Conservation (phyloP, 2,113 vertebrate species). For the Callorhinus ursinus region DNA sequence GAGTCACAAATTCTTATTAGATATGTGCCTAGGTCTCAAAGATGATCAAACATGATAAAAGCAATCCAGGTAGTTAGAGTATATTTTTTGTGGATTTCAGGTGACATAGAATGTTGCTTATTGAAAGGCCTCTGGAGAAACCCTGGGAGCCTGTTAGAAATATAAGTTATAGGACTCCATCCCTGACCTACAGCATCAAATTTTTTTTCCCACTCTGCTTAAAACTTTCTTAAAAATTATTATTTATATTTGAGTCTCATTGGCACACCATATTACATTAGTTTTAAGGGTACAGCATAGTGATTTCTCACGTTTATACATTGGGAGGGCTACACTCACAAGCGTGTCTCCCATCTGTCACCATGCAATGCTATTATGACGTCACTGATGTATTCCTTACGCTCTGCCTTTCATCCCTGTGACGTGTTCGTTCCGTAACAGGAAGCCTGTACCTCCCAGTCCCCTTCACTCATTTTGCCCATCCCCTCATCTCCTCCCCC, state of each 20-base stretch:
- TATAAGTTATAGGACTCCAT: neutral
- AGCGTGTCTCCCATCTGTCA: neutral
- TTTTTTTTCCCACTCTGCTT: neutral
- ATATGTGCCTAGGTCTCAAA: neutral
- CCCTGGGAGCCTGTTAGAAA: neutral
- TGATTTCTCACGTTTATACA: neutral
- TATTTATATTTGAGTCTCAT: neutral
- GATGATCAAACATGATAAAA: neutral
- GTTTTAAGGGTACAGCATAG: neutral
- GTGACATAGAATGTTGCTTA: neutral
- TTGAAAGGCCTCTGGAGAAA: neutral
- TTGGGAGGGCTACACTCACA: neutral
- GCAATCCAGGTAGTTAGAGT: neutral
- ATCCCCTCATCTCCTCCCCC: neutral
- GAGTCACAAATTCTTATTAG: neutral
- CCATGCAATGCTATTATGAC: neutral
- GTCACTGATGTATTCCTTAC: neutral
- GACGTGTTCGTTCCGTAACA: neutral
- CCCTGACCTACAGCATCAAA: neutral
- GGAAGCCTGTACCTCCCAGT: neutral
- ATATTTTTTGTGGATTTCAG: neutral
- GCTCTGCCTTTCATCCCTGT: neutral
- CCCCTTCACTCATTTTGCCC: neutral
- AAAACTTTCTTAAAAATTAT: neutral
- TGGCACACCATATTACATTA: neutral